Percentiles rank a stretch among this genome's conserved stretches.
Conservation (phyloP, 2,113 vertebrate species). For the Mustela nigripes region DNA sequence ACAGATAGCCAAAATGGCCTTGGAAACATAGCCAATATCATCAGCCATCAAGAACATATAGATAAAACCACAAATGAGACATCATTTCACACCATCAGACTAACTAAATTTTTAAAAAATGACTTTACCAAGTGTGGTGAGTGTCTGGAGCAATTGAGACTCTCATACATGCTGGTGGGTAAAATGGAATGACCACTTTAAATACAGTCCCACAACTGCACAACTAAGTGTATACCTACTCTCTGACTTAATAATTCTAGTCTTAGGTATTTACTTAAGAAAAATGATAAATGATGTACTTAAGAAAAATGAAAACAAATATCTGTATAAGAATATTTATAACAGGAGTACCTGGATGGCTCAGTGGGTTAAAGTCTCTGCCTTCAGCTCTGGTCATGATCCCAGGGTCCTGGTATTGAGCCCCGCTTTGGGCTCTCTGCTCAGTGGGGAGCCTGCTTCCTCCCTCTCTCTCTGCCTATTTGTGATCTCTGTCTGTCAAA, state of each 20-base stretch:
- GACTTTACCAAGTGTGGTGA: background rate
- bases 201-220: background rate
- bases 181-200: background rate
- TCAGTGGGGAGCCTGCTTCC: no score
- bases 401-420: no score
- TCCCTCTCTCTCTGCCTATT: no score
- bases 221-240: background rate
- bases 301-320: background rate
- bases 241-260: background rate
- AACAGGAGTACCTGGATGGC: background rate
- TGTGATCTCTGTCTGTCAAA: no score
- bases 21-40: background rate
- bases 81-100: background rate
- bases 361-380: no score
- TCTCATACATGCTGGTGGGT: background rate
- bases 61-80: background rate
- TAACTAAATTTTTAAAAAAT: background rate
- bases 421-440: no score
- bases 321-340: background rate
- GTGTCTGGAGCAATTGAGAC: background rate
- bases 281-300: background rate
- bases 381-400: no score
- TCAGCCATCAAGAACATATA: background rate
- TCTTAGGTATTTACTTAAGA: background rate
- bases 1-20: background rate